These are phyloP conservation scores for Monodelphis domestica DNA, from an alignment of 2,797 vertebrate species.

Conservation along the genomic window DNA sequence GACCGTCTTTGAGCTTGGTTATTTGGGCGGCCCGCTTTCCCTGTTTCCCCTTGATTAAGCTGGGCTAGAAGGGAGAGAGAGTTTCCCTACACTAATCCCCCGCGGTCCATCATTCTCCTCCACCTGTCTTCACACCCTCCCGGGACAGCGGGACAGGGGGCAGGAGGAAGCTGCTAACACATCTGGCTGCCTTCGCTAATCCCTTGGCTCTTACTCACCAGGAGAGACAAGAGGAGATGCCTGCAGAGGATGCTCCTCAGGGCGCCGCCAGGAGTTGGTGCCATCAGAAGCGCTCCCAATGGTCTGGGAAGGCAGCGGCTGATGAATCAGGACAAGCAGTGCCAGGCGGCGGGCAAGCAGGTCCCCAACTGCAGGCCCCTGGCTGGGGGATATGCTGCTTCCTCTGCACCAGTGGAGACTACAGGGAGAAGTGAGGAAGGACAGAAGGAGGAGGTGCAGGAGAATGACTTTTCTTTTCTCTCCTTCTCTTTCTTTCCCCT, in stretches of 20 bases:
- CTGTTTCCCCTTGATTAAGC: not conserved
- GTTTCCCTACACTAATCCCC: not conserved
- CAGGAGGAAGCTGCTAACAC: not conserved
- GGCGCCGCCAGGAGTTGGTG: slow-evolving; percentile 55
- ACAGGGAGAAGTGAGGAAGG: slow-evolving; percentile 44
- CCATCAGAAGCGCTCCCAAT: slow-evolving; percentile 72
- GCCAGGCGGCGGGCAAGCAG: slow-evolving; percentile 15
- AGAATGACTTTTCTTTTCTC: slow-evolving; percentile 30
- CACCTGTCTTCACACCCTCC: not conserved
- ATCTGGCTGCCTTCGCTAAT: slow-evolving; percentile 32
- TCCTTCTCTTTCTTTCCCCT: slow-evolving; percentile 32
- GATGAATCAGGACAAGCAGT: slow-evolving; percentile 8
- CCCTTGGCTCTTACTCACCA: slow-evolving; percentile 82
- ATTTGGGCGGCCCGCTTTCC: not conserved
- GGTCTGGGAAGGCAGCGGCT: slow-evolving; percentile 53
- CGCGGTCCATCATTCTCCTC: not conserved
- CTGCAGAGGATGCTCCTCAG: slow-evolving; percentile 69
- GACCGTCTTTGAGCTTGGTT: not conserved
- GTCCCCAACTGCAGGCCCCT: slow-evolving; percentile 1
- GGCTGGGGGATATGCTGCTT: slow-evolving; percentile 32
- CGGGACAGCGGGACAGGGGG: not conserved
- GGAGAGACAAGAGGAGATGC: slow-evolving; percentile 78
- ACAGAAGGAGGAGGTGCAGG: slow-evolving; percentile 36
- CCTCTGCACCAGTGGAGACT: slow-evolving; percentile 46
- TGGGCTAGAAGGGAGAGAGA: not conserved